Percentiles rank a stretch among this genome's conserved stretches.
These are phyloP conservation scores for Temnothorax curvispinosus DNA, from an alignment of 1,140 invertebrate genomes.

Conservation along the genomic window DNA sequence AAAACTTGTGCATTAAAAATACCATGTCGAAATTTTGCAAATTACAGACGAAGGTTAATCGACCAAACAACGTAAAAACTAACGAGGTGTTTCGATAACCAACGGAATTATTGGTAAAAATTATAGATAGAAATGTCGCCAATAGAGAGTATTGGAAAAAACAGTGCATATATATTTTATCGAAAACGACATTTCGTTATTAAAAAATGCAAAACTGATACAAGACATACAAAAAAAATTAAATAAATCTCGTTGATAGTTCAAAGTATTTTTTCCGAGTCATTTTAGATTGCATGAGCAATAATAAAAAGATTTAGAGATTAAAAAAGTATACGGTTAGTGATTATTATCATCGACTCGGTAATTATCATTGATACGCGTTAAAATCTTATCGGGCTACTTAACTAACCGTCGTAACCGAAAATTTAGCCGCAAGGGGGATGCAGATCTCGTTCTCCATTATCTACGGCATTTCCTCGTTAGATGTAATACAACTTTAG, in stretches of 20 bases:
- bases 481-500: slow-evolving; percentile 16
- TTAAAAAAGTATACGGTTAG: not conserved
- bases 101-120: slow-evolving; percentile 20
- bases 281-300: no score
- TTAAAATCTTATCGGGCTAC: slow-evolving; percentile 16
- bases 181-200: not conserved
- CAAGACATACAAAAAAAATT: not conserved
- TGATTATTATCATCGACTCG: not conserved
- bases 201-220: slow-evolving; percentile 16
- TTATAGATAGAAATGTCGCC: slow-evolving; percentile 24
- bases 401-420: slow-evolving; percentile 10
- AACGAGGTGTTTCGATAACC: slow-evolving; percentile 22
- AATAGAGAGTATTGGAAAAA: not conserved
- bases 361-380: not conserved
- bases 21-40: slow-evolving; percentile 31
- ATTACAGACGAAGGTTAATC: slow-evolving; percentile 22
- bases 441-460: slow-evolving; percentile 26
- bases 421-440: slow-evolving; percentile 18
- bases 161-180: slow-evolving; percentile 28
- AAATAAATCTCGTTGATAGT: slow-evolving; percentile 8
- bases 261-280: not conserved
- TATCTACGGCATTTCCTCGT: slow-evolving; percentile 31
- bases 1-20: slow-evolving; percentile 43
- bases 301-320: not conserved
- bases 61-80: slow-evolving; percentile 11